phyloP scores from a whole-genome alignment of 2,113 vertebrate species.

The Mesoclemmys tuberculata region DNA sequence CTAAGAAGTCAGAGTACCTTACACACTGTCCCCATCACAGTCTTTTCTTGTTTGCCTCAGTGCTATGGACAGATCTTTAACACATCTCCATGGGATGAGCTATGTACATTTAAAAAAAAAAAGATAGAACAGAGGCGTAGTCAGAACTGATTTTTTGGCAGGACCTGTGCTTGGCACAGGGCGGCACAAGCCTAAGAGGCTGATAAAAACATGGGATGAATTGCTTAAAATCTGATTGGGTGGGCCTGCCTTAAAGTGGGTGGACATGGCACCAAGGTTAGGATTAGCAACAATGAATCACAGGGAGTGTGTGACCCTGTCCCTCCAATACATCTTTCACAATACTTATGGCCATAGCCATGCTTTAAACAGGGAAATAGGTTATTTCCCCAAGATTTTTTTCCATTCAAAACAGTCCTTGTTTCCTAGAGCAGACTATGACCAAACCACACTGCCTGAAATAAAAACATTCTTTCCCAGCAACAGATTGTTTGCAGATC shows the following conservation, averaged over 20 bases:
- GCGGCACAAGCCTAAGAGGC: too few relatives aligned
- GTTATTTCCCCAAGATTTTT: background rate
- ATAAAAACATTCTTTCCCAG: background rate
- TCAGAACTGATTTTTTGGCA: too few relatives aligned
- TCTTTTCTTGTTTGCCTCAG: background rate
- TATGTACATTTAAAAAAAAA: background rate
- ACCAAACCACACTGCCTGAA: background rate
- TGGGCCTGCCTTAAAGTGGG: too few relatives aligned
- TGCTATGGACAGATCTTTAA: background rate
- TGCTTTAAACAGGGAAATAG: background rate
- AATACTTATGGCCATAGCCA: background rate
- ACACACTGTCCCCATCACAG: background rate
- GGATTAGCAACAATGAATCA: background rate
- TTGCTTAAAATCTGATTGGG: too few relatives aligned
- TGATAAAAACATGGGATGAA: too few relatives aligned
- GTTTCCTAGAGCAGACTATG: background rate
- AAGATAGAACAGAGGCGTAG: too few relatives aligned
- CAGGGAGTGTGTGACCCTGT: background rate
- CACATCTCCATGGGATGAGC: background rate
- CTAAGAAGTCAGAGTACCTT: background rate
- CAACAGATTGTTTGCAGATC: background rate
- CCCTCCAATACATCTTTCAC: background rate
- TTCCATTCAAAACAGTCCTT: background rate
- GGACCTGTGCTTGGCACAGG: too few relatives aligned
- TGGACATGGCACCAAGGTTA: too few relatives aligned